These are phyloP conservation scores for Hydrozoanthus gracilis DNA, from an alignment of 92 coral and sea anemone genomes.

Conservation along the genomic window DNA sequence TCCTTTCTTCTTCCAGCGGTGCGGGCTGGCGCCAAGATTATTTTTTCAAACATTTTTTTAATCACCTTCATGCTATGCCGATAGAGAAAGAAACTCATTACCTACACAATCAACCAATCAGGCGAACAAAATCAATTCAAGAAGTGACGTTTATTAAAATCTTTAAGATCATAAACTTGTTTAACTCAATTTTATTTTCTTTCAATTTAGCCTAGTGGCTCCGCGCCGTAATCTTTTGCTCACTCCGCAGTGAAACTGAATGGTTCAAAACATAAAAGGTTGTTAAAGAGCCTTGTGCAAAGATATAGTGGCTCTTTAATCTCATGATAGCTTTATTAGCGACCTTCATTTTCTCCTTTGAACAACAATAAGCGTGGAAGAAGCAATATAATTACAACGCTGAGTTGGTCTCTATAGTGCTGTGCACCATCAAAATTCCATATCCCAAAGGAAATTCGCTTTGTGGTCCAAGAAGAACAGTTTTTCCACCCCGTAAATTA, in stretches of 20 bases:
- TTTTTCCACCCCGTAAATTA: neutral
- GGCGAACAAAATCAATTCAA: slow-evolving; percentile 37
- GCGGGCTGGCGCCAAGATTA: neutral
- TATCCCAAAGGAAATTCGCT: slow-evolving; percentile 1
- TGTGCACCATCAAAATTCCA: neutral
- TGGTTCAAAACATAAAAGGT: slow-evolving; percentile 6
- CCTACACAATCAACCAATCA: slow-evolving; percentile 34
- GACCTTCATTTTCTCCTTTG: slow-evolving; percentile 19
- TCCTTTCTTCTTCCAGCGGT: neutral
- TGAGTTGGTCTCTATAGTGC: slow-evolving; percentile 19
- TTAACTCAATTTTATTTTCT: slow-evolving; percentile 6
- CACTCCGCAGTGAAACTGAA: neutral
- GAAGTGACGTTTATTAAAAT: slow-evolving; percentile 43
- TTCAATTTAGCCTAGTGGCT: neutral
- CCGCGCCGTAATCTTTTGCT: neutral
- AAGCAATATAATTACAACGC: slow-evolving; percentile 24
- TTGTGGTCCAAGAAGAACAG: neutral
- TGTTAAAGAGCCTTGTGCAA: neutral
- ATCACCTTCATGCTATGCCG: slow-evolving; percentile 19
- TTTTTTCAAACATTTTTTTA: slow-evolving; percentile 6
- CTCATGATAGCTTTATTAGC: slow-evolving; percentile 13
- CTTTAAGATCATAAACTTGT: slow-evolving; percentile 13
- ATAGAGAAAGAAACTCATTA: slow-evolving; percentile 18
- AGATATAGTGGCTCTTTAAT: neutral
- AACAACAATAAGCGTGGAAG: slow-evolving; percentile 23